Base-by-base conservation (phyloP, 1,140 invertebrate genomes). In the Steinernema khuongi region DNA sequence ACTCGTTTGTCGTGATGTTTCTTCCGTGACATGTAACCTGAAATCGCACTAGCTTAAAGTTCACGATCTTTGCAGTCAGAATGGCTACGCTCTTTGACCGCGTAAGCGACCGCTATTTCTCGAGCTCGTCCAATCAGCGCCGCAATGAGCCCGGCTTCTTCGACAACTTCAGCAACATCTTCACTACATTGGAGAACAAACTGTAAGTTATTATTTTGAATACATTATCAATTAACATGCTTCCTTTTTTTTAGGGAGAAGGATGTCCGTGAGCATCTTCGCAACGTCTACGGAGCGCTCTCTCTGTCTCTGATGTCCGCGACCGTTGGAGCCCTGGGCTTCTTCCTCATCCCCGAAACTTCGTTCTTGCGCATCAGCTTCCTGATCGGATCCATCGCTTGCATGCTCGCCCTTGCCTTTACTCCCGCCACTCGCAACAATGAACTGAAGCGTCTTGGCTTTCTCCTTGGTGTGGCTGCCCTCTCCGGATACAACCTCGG, bases 191-290 rank as follows among this genome's bases (percentile, higher is more conserved):
- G 68, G 41, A 74, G 0, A 74, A 75, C 29, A 74, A 74, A 32
- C 70, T 74, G 0, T 73, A 73, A 1, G 33, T 26, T 41, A 26
- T 74, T 18, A 26, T 0, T 33, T 74, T 74, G 14, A 31, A 76
- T 75, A 75, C 19, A 17, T 17, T n/a, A 77, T 31, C 76, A 18
- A 7, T 60, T 14, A 60, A 60, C 50, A n/a, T 60, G n/a, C n/a
- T n/a, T n/a, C n/a, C n/a, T 22, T 60, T 60, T 11, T 7, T 74
- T 74, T 14, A 74, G 73, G 74, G 74, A 75, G 74, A 75, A 75
- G 31, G 41, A 73, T 19, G 74, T 75, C 0, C 33, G 30, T 26
- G 73, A 73, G 0, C 74, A 75, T 76, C 74, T 75, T 11, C 30
- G 19, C 44, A 75, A 76, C 33, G 74, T 75, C 74, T 75, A 75